Base-by-base conservation (phyloP, 2,888 invertebrate genomes). In the Spodoptera littoralis region DNA sequence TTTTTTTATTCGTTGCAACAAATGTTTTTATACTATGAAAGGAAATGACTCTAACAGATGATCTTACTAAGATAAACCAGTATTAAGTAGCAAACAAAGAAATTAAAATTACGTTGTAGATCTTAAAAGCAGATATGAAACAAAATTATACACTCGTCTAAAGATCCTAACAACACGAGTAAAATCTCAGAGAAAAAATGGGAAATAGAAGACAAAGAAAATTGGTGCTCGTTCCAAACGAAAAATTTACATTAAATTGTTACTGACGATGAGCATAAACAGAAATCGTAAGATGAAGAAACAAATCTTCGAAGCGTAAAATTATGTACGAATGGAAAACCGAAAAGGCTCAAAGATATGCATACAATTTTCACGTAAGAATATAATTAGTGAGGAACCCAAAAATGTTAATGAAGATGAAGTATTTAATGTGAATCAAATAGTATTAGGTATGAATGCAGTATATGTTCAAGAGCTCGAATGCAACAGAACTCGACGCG, bases 231-330 rank as follows among this genome's bases (percentile, higher is more conserved):
- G 44, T 68, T 66, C 13, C 48, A 64, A 76, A 70, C 65, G 13
- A 68, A 72, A 79, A 72, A 79, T 78, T 78, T 76, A 72, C 74
- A 79, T 79, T 43, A 74, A 77, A 77, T 79, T 70, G 67, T 79
- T 76, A 50, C 59, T 41, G 52, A 49, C 60, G 44, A 49, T 56
- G 36, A 36, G 9, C 56, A 56, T 65, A 48, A 64, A 57, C 71
- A 58, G 65, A 62, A 67, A 65, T 75, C 65, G 49, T 75, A 72
- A 70, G 65, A 76, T 65, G 67, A 73, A 36, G 76, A 73, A 77
- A 77, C 58, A 76, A 73, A 76, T 50, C 24, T 58, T 58, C 73
- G 27, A 53, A 70, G 70, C 77, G 70, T 79, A 63, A 77, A 79
- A 77, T 76, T 77, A 79, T 59, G 44, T 11, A 58, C 61, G 49